phyloP scores from a whole-genome alignment of 2,888 invertebrate genomes.

The Blastobasis adustella region DNA sequence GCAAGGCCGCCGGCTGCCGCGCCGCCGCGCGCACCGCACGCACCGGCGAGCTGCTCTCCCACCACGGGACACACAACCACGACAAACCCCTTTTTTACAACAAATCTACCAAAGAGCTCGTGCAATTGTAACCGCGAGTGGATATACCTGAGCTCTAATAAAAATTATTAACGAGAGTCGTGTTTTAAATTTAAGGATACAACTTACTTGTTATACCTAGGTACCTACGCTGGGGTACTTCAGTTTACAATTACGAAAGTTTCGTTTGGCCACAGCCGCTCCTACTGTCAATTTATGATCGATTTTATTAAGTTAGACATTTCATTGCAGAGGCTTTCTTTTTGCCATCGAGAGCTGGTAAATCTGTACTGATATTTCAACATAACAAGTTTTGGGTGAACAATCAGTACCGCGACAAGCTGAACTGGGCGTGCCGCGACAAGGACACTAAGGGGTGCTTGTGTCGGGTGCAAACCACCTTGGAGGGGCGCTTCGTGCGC shows the following conservation, averaged over 20 bases:
- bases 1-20: conserved; percentile 29
- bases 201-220: too few relatives aligned
- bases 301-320: conserved; percentile 8
- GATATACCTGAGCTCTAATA: too few relatives aligned
- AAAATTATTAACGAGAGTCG: too few relatives aligned
- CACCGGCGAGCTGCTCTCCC: conserved; percentile 36
- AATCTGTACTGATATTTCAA: conserved; percentile 60
- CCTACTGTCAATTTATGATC: too few relatives aligned
- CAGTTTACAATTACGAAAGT: too few relatives aligned
- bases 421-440: conserved; percentile 68
- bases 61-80: conserved; percentile 43
- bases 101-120: conserved; percentile 41
- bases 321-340: conserved; percentile 56
- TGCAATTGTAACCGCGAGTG: conserved; percentile 22
- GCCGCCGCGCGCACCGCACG: conserved; percentile 50
- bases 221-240: too few relatives aligned
- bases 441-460: conserved; percentile 58
- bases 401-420: conserved; percentile 59
- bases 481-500: conserved; percentile 56
- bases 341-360: conserved; percentile 63
- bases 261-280: too few relatives aligned
- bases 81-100: conserved; percentile 45
- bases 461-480: conserved; percentile 65
- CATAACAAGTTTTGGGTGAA: conserved; percentile 69
- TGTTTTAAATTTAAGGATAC: too few relatives aligned